Conservation (phyloP, 2,888 invertebrate species). For the Eupithecia subumbrata region DNA sequence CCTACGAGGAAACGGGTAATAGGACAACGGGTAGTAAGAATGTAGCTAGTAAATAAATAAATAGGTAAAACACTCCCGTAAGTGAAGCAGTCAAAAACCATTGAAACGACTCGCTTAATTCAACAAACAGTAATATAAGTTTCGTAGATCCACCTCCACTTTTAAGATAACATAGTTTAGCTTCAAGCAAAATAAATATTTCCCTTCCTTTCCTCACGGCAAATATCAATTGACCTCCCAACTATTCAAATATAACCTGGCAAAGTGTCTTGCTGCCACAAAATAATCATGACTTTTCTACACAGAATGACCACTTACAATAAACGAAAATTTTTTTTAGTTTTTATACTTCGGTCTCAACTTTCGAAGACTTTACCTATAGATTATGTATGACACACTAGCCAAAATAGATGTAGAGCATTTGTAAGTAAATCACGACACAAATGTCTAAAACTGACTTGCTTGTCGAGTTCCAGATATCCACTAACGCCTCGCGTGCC, state of each 20-base stretch:
- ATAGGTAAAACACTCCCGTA: no score
- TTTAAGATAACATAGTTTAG: slow-evolving; percentile 48
- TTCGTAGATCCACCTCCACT: slow-evolving; percentile 40
- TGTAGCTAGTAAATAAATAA: no score
- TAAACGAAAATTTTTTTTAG: neutral
- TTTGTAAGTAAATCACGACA: no score
- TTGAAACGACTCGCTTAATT: neutral
- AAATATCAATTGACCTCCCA: slow-evolving; percentile 53
- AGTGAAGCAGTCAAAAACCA: neutral
- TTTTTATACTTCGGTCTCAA: neutral
- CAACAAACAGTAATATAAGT: slow-evolving; percentile 6
- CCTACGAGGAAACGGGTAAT: no score
- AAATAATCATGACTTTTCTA: neutral
- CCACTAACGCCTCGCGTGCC: no score
- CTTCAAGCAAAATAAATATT: slow-evolving; percentile 60
- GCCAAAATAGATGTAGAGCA: no score
- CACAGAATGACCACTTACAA: neutral
- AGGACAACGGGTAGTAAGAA: no score
- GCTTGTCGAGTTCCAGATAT: no score
- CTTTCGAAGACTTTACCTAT: no score
- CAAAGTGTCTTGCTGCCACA: slow-evolving; percentile 5
- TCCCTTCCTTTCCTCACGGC: slow-evolving; percentile 50
- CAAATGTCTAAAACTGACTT: no score
- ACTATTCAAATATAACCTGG: slow-evolving; percentile 9
- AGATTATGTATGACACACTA: no score